A percentile compares a stretch with the other conserved stretches of the same genome.
phyloP scores from a whole-genome alignment of 2,797 vertebrate genomes.

The Bradypus variegatus region DNA sequence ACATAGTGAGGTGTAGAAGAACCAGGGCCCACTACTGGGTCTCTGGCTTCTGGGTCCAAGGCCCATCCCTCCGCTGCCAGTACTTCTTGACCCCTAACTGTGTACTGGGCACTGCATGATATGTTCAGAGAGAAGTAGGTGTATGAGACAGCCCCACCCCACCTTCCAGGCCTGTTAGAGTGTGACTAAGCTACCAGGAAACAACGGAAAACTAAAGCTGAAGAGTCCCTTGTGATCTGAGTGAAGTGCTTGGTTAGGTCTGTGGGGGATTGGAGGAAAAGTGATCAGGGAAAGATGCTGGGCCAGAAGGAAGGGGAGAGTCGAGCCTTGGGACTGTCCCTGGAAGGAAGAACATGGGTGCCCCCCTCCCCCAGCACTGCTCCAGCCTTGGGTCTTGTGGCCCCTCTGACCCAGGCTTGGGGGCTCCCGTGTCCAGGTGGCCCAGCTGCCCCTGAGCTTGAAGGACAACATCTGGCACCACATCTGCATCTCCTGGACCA shows the following conservation, averaged over 20 bases:
- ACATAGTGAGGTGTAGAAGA: not conserved
- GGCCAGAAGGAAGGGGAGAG: not conserved
- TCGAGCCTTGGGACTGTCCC: not conserved
- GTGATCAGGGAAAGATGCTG: not conserved
- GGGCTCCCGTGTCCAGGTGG: constrained; percentile 77
- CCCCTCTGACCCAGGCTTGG: constrained; percentile 19
- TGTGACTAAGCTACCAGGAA: not conserved
- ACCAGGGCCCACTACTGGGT: not conserved
- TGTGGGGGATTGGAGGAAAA: not conserved
- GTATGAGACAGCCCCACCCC: not conserved
- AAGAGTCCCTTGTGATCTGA: not conserved
- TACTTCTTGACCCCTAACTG: not conserved
- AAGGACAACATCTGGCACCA: constrained; percentile 91
- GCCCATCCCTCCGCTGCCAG: not conserved
- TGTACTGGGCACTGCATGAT: not conserved
- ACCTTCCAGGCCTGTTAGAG: not conserved
- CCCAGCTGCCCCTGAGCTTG: constrained; percentile 89
- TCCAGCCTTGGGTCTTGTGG: not conserved
- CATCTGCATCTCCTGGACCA: constrained; percentile 92
- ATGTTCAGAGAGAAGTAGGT: not conserved
- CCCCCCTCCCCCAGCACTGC: not conserved
- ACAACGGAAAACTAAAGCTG: not conserved
- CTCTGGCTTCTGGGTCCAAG: not conserved
- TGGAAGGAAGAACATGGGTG: not conserved
- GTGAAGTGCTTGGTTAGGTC: too few species aligned